Conservation (phyloP, 1,140 invertebrate species). For the Drosophila seguyi region DNA sequence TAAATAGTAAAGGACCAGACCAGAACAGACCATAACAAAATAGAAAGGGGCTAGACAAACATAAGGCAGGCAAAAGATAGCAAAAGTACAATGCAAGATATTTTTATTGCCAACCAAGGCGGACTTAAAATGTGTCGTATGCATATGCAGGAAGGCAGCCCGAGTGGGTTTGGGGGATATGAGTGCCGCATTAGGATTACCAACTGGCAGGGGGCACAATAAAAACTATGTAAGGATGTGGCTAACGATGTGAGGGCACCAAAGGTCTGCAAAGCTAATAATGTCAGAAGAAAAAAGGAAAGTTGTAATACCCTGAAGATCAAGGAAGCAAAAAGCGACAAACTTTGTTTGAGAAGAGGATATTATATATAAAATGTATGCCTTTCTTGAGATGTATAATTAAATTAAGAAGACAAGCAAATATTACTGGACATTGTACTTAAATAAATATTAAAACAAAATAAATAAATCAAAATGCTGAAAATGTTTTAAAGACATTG, state of each 20-base stretch:
- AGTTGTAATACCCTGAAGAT: constrained; percentile 35
- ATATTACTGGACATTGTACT: too few relatives aligned
- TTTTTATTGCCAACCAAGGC: constrained; percentile 80
- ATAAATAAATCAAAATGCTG: not conserved
- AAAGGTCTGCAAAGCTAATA: constrained; percentile 53
- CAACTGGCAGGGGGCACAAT: constrained; percentile 56
- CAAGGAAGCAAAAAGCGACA: not conserved
- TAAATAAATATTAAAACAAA: not conserved
- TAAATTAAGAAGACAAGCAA: not conserved
- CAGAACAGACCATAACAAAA: constrained; percentile 27
- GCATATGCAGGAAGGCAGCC: constrained; percentile 53
- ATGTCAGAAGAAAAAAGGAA: constrained; percentile 31
- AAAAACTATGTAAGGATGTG: constrained; percentile 81
- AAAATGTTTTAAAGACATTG: not conserved
- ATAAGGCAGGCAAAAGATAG: constrained; percentile 58
- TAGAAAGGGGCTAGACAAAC: constrained; percentile 38
- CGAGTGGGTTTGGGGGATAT: constrained; percentile 13
- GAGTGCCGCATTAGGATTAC: constrained; percentile 62
- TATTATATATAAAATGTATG: not conserved
- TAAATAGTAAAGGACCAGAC: constrained; percentile 44
- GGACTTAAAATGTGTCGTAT: constrained; percentile 79
- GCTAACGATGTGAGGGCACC: constrained; percentile 69
- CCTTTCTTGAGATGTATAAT: not conserved
- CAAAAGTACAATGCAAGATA: constrained; percentile 78
- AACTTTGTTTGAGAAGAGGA: not conserved